phyloP scores from a whole-genome alignment of 2,888 invertebrate species.

The Pollenia griseotomentosa region DNA sequence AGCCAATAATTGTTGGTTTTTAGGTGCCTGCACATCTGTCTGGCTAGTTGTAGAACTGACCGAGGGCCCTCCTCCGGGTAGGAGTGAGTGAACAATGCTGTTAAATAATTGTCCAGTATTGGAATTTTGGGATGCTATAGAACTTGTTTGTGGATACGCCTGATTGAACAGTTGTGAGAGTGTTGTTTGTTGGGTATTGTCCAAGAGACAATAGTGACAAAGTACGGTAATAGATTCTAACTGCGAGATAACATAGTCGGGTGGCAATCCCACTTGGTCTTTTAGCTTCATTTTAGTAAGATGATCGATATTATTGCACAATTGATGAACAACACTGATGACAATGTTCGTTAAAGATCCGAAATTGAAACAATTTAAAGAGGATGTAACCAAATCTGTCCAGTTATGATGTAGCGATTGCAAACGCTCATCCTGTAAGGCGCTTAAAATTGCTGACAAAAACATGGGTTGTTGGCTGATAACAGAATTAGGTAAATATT shows the following conservation, averaged over 20 bases:
- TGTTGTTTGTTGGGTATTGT: constrained; percentile 86
- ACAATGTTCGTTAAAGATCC: constrained; percentile 90
- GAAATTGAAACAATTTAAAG: constrained; percentile 91
- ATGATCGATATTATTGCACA: constrained; percentile 89
- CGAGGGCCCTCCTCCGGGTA: constrained; percentile 85
- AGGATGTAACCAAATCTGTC: constrained; percentile 91
- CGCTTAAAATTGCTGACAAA: constrained; percentile 90
- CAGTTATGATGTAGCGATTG: constrained; percentile 92
- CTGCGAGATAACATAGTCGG: constrained; percentile 91
- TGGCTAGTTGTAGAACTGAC: constrained; percentile 77
- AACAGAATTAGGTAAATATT: constrained; percentile 87
- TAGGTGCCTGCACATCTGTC: constrained; percentile 79
- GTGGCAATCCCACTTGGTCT: constrained; percentile 85
- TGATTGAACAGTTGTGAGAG: constrained; percentile 86
- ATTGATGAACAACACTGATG: constrained; percentile 91
- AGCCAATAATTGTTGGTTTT: constrained; percentile 83
- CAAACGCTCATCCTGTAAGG: constrained; percentile 89
- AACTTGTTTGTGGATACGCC: constrained; percentile 85
- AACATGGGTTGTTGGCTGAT: constrained; percentile 94
- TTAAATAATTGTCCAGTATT: constrained; percentile 90
- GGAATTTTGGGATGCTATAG: constrained; percentile 85
- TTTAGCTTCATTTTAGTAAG: constrained; percentile 83
- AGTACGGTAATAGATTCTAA: constrained; percentile 91
- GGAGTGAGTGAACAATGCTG: constrained; percentile 92
- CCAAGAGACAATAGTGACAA: constrained; percentile 91